Evolutionary conservation across 35 echinoderm and acorn worm genomes (phyloP).

Genomic region (Heliocidaris erythrogramma): DNA sequence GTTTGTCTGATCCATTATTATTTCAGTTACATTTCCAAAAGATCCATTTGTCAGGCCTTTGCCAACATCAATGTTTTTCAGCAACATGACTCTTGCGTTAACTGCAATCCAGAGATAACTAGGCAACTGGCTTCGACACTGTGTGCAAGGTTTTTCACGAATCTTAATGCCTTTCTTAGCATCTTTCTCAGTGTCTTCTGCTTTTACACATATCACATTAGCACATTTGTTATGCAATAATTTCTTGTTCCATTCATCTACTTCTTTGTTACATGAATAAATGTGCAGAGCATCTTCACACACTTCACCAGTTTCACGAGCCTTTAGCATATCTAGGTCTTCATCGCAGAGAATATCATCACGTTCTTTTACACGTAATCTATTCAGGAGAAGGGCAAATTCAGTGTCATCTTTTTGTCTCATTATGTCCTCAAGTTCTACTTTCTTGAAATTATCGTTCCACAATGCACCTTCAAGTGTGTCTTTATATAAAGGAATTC

Average conservation of each 20-base stretch:
- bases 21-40: conserved; percentile 47
- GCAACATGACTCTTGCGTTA: conserved; percentile 56
- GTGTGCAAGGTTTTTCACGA: conserved; percentile 14
- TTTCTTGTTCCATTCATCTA: conserved; percentile 52
- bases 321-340: conserved; percentile 28
- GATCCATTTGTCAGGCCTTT: conserved; percentile 60
- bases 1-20: conserved; percentile 24
- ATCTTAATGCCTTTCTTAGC: neutral
- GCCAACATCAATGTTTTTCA: conserved; percentile 52
- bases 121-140: conserved; percentile 26
- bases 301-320: neutral
- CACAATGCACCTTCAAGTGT: conserved; percentile 41
- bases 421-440: conserved; percentile 70
- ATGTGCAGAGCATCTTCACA: conserved; percentile 64
- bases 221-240: conserved; percentile 49
- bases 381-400: conserved; percentile 75
- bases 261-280: conserved; percentile 58
- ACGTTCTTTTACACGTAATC: conserved; percentile 58
- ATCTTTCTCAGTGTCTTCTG: conserved; percentile 42
- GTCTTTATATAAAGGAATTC: conserved; percentile 38
- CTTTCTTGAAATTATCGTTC: conserved; percentile 57
- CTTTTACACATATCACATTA: conserved; percentile 45
- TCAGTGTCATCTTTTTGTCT: conserved; percentile 76
- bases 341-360: conserved; percentile 31
- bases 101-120: conserved; percentile 42